These are phyloP conservation scores for Epinephelus lanceolatus DNA, from an alignment of 2,113 vertebrate genomes.

Conservation along the genomic window DNA sequence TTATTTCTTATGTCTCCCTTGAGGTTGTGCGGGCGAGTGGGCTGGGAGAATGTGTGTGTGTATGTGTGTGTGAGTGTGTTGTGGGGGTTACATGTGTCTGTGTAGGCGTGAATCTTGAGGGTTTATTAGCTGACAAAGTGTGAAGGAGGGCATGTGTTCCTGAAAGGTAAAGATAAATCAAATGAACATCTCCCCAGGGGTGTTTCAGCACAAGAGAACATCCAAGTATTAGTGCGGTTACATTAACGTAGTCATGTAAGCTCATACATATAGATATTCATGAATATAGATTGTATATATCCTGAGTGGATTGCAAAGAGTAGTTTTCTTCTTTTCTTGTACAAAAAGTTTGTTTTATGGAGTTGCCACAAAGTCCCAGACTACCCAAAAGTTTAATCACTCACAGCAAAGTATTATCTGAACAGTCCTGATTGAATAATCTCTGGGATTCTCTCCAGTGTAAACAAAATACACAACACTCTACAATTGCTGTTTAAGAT, in stretches of 20 bases:
- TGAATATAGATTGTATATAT: constrained; percentile 38
- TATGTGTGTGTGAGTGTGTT: background rate
- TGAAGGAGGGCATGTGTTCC: constrained; percentile 53
- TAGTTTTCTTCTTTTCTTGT: background rate
- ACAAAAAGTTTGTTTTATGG: constrained; percentile 37
- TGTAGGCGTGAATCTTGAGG: constrained; percentile 48
- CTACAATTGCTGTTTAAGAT: constrained; percentile 22
- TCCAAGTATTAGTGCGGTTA: constrained; percentile 37
- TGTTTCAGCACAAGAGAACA: constrained; percentile 33
- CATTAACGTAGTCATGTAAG: constrained; percentile 2
- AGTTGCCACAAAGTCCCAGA: constrained; percentile 35
- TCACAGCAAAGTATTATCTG: constrained; percentile 40
- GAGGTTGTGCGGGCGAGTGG: constrained; percentile 64
- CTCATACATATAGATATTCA: constrained; percentile 28
- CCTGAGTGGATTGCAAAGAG: background rate
- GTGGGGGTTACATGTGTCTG: constrained; percentile 18
- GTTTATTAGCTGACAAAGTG: constrained; percentile 69
- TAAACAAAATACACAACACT: constrained; percentile 19
- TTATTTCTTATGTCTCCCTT: constrained; percentile 78
- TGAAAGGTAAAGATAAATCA: constrained; percentile 74
- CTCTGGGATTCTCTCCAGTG: constrained; percentile 19
- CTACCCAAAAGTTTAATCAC: constrained; percentile 40
- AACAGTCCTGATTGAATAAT: constrained; percentile 45
- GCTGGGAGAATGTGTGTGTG: constrained; percentile 32
- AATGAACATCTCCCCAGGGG: constrained; percentile 47